Evolutionary conservation across 2,113 vertebrate genomes (phyloP), one percentile per base, ranked within the genome.

Genomic region (Lasiurus borealis): DNA sequence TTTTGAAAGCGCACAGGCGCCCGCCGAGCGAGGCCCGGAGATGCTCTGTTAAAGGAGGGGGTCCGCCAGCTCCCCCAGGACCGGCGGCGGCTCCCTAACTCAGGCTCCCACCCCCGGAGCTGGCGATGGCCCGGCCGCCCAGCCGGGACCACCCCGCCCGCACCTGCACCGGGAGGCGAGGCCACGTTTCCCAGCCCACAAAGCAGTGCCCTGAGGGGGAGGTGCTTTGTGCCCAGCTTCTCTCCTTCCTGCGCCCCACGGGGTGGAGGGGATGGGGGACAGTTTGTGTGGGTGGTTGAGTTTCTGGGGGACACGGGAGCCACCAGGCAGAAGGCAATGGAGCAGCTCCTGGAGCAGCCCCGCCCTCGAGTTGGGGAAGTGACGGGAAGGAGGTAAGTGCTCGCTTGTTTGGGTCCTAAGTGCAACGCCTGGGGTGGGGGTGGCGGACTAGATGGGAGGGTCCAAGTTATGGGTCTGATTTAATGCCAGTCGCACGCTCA

Each of bases 371-470:
- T 40, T 27, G 29, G 18, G 12, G 40, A 57, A 80, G n/a, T 15
- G 18, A 84, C 12, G 2, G 36, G 44, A 84, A 72, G 69, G 11
- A 92, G 52, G 62, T 64, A 11, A 64, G 36, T 46, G 73, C 54
- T 59, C 3, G n/a, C 15, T 46, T 27, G n/a, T 59, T 27, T 78
- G 59, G 13, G 66, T 84, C 44, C 69, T 87, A 52, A 75, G 50
- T n/a, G 78, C 0, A 21, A 4, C 0, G 23, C 1, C 0, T 0
- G 25, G 8, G 57, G 9, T 2, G 57, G 21, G 8, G 8, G 57
- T 18, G 59, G 4, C 16, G 57, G 21, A 8, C 2, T 1, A 14
- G 2, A 0, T 16, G 18, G 2, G 57, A n/a, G 21, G 59, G 2
- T 15, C n/a, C 8, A 36, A 18, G 8, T 31, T 88, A 57, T 59